A percentile compares a stretch with the other conserved stretches of the same genome.
Evolutionary conservation across 1,140 invertebrate genomes (phyloP).

Genomic region (Platyura marginata): DNA sequence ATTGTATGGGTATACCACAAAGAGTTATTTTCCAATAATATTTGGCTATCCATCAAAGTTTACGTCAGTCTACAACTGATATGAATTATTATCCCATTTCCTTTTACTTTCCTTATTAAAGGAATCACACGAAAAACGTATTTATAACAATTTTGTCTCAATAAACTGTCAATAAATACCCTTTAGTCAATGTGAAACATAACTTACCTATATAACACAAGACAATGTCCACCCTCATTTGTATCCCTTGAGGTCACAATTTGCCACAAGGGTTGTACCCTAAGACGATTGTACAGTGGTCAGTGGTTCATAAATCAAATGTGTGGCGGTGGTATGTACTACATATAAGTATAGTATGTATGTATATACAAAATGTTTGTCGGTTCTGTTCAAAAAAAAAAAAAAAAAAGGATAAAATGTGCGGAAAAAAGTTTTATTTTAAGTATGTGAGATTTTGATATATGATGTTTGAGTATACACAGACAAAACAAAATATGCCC

Average conservation of each 20-base stretch:
- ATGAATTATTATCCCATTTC: too few species aligned
- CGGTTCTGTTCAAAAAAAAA: background rate
- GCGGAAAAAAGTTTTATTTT: background rate
- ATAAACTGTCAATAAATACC: conserved; percentile 1
- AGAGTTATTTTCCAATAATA: too few species aligned
- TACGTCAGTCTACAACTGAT: too few species aligned
- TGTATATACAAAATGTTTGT: background rate
- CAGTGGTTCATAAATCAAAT: background rate
- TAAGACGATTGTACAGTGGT: background rate
- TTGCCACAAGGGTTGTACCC: background rate
- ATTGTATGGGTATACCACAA: too few species aligned
- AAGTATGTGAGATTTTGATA: background rate
- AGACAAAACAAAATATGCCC: too few species aligned
- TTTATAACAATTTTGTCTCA: conserved; percentile 1
- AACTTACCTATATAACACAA: background rate
- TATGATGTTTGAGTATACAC: background rate
- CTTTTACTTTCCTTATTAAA: too few species aligned
- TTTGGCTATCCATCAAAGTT: too few species aligned
- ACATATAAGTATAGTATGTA: too few species aligned
- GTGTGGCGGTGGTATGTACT: background rate
- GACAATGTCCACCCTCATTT: background rate
- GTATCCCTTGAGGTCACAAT: background rate
- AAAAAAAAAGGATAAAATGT: background rate
- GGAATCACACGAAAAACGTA: background rate
- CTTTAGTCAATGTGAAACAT: too few species aligned